These are phyloP conservation scores for Folsomia candida DNA, from an alignment of 2,888 invertebrate species.

Conservation along the genomic window DNA sequence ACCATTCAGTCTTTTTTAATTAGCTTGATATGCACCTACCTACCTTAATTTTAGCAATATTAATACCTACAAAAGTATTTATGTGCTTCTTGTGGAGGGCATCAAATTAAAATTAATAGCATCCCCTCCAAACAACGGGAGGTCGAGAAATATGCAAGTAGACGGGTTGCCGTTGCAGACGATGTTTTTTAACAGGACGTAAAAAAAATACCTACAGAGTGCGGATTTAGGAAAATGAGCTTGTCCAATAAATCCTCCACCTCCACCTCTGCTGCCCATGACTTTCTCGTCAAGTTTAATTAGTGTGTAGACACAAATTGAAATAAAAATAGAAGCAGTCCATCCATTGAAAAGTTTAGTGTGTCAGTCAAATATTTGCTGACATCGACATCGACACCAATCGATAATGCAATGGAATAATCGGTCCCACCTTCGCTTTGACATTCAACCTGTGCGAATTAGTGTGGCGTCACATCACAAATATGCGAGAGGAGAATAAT, in stretches of 20 bases:
- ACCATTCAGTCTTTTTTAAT: too few relatives aligned
- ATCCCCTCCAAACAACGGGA: not conserved
- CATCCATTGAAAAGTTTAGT: too few relatives aligned
- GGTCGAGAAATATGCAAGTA: too few relatives aligned
- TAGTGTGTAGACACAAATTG: not conserved
- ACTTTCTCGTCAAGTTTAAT: conserved; percentile 17
- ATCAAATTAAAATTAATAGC: not conserved
- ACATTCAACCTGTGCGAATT: not conserved
- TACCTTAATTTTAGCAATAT: too few relatives aligned
- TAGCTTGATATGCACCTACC: too few relatives aligned
- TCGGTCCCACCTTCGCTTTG: not conserved
- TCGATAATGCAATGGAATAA: not conserved
- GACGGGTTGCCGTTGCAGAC: too few relatives aligned
- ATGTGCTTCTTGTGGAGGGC: not conserved
- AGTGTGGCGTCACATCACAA: not conserved
- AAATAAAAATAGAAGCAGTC: not conserved
- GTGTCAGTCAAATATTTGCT: not conserved
- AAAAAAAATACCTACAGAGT: too few relatives aligned
- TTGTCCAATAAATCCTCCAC: too few relatives aligned
- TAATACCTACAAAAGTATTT: too few relatives aligned
- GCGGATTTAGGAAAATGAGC: too few relatives aligned
- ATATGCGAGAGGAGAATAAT: too few relatives aligned
- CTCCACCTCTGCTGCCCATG: conserved; percentile 19
- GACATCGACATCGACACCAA: not conserved
- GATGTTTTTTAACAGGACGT: too few relatives aligned